These are phyloP conservation scores for Coelopa frigida DNA, from an alignment of 1,140 invertebrate genomes.

Conservation along the genomic window DNA sequence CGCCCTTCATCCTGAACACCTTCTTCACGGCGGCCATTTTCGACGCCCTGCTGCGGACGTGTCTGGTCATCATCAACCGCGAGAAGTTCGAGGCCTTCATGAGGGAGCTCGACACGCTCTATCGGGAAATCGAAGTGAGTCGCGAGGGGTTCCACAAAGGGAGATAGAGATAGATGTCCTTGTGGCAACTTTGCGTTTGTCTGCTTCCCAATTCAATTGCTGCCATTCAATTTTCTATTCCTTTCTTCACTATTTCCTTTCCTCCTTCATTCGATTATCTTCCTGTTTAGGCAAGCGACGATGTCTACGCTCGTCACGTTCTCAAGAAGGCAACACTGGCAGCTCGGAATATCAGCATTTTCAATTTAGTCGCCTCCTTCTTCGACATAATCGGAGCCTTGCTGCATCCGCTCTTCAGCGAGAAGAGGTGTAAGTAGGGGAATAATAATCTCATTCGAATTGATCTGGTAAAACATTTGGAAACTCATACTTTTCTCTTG, in stretches of 20 bases:
- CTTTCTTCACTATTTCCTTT: not conserved
- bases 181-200: too few relatives aligned
- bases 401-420: conserved; percentile 24
- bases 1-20: conserved; percentile 33
- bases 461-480: too few relatives aligned
- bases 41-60: conserved; percentile 31
- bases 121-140: conserved; percentile 18
- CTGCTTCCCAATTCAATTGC: too few relatives aligned
- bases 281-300: conserved; percentile 7
- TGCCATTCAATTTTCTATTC: too few relatives aligned
- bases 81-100: conserved; percentile 21
- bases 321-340: conserved; percentile 15
- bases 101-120: conserved; percentile 17
- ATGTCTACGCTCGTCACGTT: conserved; percentile 11
- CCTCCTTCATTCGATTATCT: not conserved
- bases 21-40: conserved; percentile 38
- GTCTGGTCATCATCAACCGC: conserved; percentile 28
- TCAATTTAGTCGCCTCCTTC: conserved; percentile 31
- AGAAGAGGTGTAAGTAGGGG: conserved; percentile 22
- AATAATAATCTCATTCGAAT: too few relatives aligned
- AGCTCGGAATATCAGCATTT: conserved; percentile 23
- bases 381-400: conserved; percentile 28
- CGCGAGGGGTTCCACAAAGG: not conserved
- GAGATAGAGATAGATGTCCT: not conserved
- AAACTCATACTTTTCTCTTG: too few relatives aligned